Percentiles rank a stretch among this genome's conserved stretches.
Evolutionary conservation across 2,888 invertebrate genomes (phyloP).

Genomic region (Isotomurus palustris): DNA sequence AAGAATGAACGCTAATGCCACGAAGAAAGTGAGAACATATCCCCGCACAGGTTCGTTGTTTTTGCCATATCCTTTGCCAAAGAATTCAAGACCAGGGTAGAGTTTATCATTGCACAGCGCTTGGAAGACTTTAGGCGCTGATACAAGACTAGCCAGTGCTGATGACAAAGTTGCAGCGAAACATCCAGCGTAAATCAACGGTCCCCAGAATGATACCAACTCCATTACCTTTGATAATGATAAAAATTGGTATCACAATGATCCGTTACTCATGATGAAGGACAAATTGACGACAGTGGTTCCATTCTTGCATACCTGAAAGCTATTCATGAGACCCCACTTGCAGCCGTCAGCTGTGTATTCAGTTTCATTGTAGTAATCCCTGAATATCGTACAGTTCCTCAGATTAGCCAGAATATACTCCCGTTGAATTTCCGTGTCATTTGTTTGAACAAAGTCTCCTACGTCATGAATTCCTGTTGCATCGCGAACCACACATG

Average conservation of each 20-base stretch:
- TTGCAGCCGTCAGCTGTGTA: conserved; percentile 55
- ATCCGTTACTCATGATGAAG: too few species aligned
- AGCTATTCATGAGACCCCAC: conserved; percentile 73
- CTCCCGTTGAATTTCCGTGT: conserved; percentile 18
- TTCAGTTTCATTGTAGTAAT: conserved; percentile 46
- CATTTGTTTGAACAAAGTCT: conserved; percentile 49
- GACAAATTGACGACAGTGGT: too few species aligned
- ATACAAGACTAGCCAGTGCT: conserved; percentile 90
- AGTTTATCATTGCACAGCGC: conserved; percentile 86
- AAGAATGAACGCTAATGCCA: conserved; percentile 77
- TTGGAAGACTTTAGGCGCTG: conserved; percentile 70
- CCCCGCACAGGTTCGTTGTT: conserved; percentile 70
- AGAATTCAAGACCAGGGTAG: conserved; percentile 87
- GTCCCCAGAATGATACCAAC: conserved; percentile 77
- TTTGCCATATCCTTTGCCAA: conserved; percentile 84
- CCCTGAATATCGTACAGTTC: conserved; percentile 32
- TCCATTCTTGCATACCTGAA: conserved; percentile 67
- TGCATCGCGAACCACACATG: conserved; percentile 64
- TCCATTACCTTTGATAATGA: conserved; percentile 47
- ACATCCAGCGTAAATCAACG: conserved; percentile 88
- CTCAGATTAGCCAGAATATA: conserved; percentile 21
- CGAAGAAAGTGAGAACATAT: conserved; percentile 83
- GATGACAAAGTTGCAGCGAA: conserved; percentile 96
- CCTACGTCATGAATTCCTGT: conserved; percentile 62
- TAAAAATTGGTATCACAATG: background rate